Conservation (phyloP, 2,888 invertebrate species). For the Ophioninae sp. region DNA sequence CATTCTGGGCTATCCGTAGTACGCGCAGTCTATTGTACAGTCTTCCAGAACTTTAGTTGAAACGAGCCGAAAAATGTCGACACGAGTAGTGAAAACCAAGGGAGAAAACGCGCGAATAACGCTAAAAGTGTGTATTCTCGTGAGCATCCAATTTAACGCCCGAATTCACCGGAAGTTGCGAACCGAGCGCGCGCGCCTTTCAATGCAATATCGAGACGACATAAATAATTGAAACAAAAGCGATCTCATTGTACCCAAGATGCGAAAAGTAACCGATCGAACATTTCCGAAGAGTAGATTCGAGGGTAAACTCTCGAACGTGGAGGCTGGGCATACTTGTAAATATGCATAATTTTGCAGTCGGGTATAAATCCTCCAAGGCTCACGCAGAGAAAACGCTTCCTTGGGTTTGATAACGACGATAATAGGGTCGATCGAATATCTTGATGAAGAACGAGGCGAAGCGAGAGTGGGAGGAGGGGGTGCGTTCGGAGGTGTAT, state of each 20-base stretch:
- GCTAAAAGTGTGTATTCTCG: no score
- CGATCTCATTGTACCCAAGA: constrained; percentile 53
- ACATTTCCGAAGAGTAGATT: constrained; percentile 14
- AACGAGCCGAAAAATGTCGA: constrained; percentile 3
- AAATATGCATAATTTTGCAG: neutral
- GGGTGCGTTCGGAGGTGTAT: neutral
- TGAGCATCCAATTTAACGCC: neutral
- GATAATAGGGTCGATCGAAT: constrained; percentile 12
- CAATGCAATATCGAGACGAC: constrained; percentile 47
- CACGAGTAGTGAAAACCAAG: neutral
- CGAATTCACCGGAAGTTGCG: neutral
- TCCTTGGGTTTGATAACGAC: constrained; percentile 52
- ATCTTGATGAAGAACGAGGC: neutral
- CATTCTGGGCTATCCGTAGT: constrained; percentile 47
- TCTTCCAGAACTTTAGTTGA: constrained; percentile 60
- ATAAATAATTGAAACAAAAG: constrained; percentile 11
- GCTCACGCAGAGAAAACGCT: constrained; percentile 42
- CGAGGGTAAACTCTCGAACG: neutral
- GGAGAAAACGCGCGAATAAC: neutral
- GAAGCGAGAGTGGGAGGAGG: neutral
- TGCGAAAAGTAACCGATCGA: constrained; percentile 15
- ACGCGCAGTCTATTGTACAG: constrained; percentile 59
- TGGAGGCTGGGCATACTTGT: constrained; percentile 14
- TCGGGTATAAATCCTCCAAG: constrained; percentile 48
- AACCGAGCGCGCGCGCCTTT: constrained; percentile 1